These are phyloP conservation scores for Paracentrotus lividus DNA, from an alignment of 53 echinoderm and acorn worm genomes.

Conservation along the genomic window DNA sequence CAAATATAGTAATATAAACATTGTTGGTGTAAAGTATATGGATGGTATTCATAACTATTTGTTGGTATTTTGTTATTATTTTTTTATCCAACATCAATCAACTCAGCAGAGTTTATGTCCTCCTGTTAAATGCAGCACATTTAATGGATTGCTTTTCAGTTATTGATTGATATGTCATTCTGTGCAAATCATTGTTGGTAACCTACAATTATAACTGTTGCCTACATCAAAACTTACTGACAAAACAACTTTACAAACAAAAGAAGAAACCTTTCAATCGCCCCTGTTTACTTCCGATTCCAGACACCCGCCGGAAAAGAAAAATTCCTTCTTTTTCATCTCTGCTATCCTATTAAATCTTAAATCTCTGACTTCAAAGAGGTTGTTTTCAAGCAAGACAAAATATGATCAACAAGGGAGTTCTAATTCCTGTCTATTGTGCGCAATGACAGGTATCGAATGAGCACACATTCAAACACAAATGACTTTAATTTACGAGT, in stretches of 20 bases:
- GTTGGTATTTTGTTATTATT: neutral
- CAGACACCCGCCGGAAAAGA: neutral
- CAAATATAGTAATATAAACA: too few relatives aligned
- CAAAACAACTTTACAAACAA: neutral
- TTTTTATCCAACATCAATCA: neutral
- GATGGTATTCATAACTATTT: neutral
- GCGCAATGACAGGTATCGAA: neutral
- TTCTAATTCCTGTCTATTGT: neutral
- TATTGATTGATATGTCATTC: neutral
- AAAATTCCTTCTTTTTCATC: neutral
- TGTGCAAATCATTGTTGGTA: neutral
- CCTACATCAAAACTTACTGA: neutral
- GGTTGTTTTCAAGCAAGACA: neutral
- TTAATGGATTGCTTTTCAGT: neutral
- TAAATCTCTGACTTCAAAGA: conserved; percentile 20
- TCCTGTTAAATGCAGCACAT: too few relatives aligned
- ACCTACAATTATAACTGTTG: neutral
- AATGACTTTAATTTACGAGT: too few relatives aligned
- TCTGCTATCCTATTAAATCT: neutral
- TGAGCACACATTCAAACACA: neutral
- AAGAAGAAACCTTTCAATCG: neutral
- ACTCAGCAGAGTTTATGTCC: too few relatives aligned
- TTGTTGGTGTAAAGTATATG: neutral
- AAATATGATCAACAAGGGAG: neutral
- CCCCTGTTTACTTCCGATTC: conserved; percentile 21